Evolutionary conservation across 2,797 vertebrate species (phyloP).

Genomic region (Lagodon rhomboides): DNA sequence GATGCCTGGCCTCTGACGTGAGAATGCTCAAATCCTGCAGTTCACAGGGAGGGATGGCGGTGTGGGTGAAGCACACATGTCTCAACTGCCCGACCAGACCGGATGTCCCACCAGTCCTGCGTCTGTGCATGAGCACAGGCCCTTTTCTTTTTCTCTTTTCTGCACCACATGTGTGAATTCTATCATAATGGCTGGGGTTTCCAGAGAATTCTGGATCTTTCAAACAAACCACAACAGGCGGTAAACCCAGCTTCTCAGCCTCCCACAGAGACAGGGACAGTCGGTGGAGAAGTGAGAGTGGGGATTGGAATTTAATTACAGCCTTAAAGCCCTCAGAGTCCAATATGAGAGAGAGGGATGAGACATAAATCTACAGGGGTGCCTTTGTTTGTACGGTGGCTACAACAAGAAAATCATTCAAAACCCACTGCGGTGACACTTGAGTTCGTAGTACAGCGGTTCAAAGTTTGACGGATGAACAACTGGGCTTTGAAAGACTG

Average conservation of each 20-base stretch:
- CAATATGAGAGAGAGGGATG: slow-evolving; percentile 85
- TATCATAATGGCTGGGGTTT: slow-evolving; percentile 78
- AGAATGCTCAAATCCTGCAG: slow-evolving; percentile 58
- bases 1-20: slow-evolving; percentile 65
- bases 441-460: slow-evolving; percentile 65
- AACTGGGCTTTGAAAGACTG: slow-evolving; percentile 68
- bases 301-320: slow-evolving; percentile 87
- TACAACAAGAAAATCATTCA: slow-evolving; percentile 81
- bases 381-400: slow-evolving; percentile 84
- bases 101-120: slow-evolving; percentile 69
- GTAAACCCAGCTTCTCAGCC: slow-evolving; percentile 84
- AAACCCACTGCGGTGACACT: slow-evolving; percentile 76
- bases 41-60: slow-evolving; percentile 64
- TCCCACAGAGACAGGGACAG: slow-evolving; percentile 84
- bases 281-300: slow-evolving; percentile 81
- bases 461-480: slow-evolving; percentile 79
- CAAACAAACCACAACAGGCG: slow-evolving; percentile 86
- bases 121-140: slow-evolving; percentile 60
- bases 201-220: slow-evolving; percentile 81
- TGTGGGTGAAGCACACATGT: slow-evolving; percentile 63
- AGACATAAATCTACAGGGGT: slow-evolving; percentile 82
- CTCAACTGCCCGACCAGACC: slow-evolving; percentile 66
- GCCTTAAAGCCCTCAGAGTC: slow-evolving; percentile 83
- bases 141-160: slow-evolving; percentile 52
- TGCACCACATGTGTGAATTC: slow-evolving; percentile 84